Evolutionary conservation across 1,140 invertebrate genomes (phyloP).

Genomic region (Conus betulinus): DNA sequence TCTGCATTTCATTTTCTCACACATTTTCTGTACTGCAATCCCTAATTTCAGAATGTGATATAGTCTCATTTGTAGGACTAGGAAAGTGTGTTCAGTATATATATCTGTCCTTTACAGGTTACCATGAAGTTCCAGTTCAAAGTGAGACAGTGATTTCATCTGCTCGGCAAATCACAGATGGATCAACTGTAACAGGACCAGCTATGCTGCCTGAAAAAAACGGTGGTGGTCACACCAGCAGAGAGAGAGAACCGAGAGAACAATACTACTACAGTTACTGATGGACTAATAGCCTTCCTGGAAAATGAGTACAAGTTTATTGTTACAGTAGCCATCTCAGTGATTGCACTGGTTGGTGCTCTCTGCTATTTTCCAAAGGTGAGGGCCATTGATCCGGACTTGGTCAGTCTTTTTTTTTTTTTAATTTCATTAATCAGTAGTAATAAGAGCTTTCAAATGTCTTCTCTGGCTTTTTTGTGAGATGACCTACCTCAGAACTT

Average conservation of each 20-base stretch:
- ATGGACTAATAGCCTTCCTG: constrained; percentile 11
- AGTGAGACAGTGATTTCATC: constrained; percentile 68
- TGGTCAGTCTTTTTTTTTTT: too few species aligned
- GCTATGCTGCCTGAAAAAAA: constrained; percentile 13
- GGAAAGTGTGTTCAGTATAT: neutral
- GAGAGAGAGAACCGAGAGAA: neutral
- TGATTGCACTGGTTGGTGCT: constrained; percentile 59
- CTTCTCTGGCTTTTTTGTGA: too few species aligned
- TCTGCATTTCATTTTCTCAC: too few species aligned
- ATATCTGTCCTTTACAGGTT: constrained; percentile 72
- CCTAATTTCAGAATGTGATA: too few species aligned
- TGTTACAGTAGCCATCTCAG: constrained; percentile 56
- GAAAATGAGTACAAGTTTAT: constrained; percentile 62
- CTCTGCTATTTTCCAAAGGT: constrained; percentile 68
- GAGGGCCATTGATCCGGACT: constrained; percentile 11
- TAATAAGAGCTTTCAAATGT: too few species aligned
- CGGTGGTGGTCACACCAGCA: neutral
- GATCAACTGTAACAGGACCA: constrained; percentile 48
- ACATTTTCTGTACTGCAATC: too few species aligned
- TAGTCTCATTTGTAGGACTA: too few species aligned
- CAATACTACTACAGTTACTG: neutral
- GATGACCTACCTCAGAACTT: too few species aligned
- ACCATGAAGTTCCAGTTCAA: constrained; percentile 88
- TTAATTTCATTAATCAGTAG: too few species aligned
- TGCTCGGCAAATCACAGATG: constrained; percentile 79